Conservation (phyloP, 1,140 invertebrate genomes). For the Lanistes nyassanus region DNA sequence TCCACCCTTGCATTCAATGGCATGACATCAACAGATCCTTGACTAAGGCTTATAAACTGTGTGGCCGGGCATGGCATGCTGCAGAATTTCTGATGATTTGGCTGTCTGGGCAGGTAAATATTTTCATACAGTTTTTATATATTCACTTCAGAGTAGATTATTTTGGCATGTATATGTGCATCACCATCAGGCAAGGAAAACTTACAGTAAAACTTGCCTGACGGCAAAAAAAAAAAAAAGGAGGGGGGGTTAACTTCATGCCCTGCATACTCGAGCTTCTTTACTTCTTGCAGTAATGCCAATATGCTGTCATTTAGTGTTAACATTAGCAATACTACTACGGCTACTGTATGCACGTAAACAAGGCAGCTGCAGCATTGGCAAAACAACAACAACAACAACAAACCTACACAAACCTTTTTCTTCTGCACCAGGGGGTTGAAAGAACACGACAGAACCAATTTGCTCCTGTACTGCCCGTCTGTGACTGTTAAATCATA, state of each 20-base stretch:
- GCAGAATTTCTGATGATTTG: no score
- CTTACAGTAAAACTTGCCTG: no score
- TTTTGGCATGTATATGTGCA: no score
- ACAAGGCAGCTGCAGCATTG: background rate
- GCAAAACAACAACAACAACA: background rate
- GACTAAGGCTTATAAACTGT: no score
- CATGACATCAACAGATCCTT: no score
- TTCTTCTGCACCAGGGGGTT: slow-evolving; percentile 12
- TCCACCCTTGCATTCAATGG: no score
- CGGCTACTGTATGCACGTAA: background rate
- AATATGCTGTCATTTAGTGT: background rate
- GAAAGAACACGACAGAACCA: background rate
- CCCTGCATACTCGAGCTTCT: background rate
- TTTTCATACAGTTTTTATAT: no score
- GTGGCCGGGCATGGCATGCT: no score
- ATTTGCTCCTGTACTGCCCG: background rate
- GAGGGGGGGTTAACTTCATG: background rate
- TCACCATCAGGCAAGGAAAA: no score
- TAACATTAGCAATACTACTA: background rate
- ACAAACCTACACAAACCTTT: background rate
- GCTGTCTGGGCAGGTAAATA: no score
- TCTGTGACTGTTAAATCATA: slow-evolving; percentile 14
- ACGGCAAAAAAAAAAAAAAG: no score
- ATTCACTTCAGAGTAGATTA: no score
- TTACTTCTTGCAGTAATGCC: background rate